Percentiles rank a stretch among this genome's conserved stretches.
phyloP scores from a whole-genome alignment of 2,113 vertebrate genomes.

The Rana temporaria region DNA sequence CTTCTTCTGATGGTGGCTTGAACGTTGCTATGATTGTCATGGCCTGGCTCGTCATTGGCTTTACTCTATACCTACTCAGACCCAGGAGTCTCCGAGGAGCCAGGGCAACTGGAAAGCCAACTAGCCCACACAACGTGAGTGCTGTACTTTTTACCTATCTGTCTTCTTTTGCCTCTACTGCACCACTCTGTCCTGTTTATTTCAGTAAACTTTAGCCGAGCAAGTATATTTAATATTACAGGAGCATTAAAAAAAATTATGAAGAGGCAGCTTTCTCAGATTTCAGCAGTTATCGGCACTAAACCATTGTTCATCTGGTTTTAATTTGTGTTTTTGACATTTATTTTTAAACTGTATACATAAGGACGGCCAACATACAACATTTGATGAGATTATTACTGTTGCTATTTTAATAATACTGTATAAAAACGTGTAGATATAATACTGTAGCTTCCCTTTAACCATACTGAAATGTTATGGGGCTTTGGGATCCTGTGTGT shows the following conservation, averaged over 20 bases:
- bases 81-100: conserved; percentile 85
- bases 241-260: conserved; percentile 4
- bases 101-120: conserved; percentile 78
- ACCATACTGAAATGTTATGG: too few species aligned
- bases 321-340: too few species aligned
- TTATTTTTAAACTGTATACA: too few species aligned
- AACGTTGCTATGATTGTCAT: conserved; percentile 89
- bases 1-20: conserved; percentile 72
- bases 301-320: too few species aligned
- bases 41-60: conserved; percentile 89
- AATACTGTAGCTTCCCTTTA: too few species aligned
- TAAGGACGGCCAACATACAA: too few species aligned
- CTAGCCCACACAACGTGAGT: conserved; percentile 85
- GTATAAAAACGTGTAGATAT: too few species aligned
- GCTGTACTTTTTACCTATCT: background rate
- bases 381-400: too few species aligned
- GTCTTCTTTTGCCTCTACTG: background rate
- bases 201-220: background rate
- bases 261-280: background rate
- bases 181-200: background rate
- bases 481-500: too few species aligned
- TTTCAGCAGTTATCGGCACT: too few species aligned
- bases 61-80: conserved; percentile 89
- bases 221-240: background rate
- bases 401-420: too few species aligned